Evolutionary conservation across 2,113 vertebrate genomes (phyloP), one percentile per base, ranked within the genome.

Genomic region (Oplegnathus fasciatus): DNA sequence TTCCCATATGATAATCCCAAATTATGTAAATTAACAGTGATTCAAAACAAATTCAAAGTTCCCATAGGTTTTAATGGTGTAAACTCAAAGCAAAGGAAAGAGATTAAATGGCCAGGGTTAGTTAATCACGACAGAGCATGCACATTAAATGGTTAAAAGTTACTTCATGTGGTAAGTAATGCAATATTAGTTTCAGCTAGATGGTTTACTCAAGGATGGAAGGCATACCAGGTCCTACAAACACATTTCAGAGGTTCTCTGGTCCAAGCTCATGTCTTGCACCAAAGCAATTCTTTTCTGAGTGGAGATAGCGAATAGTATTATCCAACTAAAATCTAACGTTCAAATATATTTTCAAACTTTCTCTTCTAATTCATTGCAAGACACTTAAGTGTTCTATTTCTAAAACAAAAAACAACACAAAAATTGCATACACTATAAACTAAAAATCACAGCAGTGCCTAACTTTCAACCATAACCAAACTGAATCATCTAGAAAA

Each of bases 121-220:
- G 95, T 96, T 80, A 80, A 93, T 95, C 87, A 89, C 78, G 87
- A 88, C 48, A 92, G 64, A 89, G 75, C 96, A 96, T 96, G 96
- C 96, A 93, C 72, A 94, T 93, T 93, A 94, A 92, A 91, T 69
- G 84, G 92, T 95, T 95, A 94, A 75, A 91, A 66, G 90, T 93
- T 94, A 91, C 77, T 93, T 93, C 58, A 94, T 91, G 87, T 85
- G 78, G 86, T 94, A 91, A 95, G 93, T 93, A 90, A 91, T 91
- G 94, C 89, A 90, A 91, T 87, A 95, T 96, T 95, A 96, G 95
- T 95, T 91, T 88, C 89, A 93, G 93, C 86, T 88, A 79, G 58
- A 90, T 85, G 80, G 83, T 91, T 94, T 90, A 87, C 86, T 88
- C 68, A 88, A 85, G 86, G 88, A 94, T 90, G 87, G 88, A 93